Evolutionary conservation across 2,797 vertebrate species (phyloP).

Genomic region (Poecilia wingei): DNA sequence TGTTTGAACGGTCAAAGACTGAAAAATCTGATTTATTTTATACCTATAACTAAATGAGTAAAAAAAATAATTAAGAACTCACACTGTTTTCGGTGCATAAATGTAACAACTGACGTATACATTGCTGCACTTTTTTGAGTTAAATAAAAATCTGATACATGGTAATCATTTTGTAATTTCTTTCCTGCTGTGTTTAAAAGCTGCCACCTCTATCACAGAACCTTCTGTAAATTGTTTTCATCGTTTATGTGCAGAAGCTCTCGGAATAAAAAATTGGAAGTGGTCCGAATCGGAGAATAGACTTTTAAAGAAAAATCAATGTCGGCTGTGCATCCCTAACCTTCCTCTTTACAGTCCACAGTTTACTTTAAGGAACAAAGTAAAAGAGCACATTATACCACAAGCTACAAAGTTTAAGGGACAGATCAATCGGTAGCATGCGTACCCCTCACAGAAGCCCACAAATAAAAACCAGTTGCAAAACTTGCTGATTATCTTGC

Average conservation of each 20-base stretch:
- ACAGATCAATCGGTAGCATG: conserved; percentile 22
- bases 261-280: background rate
- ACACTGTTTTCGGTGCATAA: background rate
- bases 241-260: background rate
- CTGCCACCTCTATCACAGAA: background rate
- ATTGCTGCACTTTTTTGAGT: background rate
- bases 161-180: background rate
- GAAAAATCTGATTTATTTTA: background rate
- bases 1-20: background rate
- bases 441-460: conserved; percentile 3
- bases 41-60: background rate
- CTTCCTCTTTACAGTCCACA: conserved; percentile 20
- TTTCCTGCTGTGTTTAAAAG: background rate
- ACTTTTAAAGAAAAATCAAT: conserved; percentile 6
- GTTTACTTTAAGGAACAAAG: conserved; percentile 6
- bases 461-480: conserved; percentile 11
- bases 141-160: background rate
- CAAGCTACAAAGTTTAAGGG: background rate
- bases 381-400: conserved; percentile 15
- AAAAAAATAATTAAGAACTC: background rate
- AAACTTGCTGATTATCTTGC: conserved; percentile 57
- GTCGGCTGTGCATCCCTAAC: background rate
- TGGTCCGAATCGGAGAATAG: background rate
- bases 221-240: background rate
- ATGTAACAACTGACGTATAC: background rate